Base-by-base conservation (phyloP, 2,797 vertebrate genomes). In the Anomalospiza imberbis region DNA sequence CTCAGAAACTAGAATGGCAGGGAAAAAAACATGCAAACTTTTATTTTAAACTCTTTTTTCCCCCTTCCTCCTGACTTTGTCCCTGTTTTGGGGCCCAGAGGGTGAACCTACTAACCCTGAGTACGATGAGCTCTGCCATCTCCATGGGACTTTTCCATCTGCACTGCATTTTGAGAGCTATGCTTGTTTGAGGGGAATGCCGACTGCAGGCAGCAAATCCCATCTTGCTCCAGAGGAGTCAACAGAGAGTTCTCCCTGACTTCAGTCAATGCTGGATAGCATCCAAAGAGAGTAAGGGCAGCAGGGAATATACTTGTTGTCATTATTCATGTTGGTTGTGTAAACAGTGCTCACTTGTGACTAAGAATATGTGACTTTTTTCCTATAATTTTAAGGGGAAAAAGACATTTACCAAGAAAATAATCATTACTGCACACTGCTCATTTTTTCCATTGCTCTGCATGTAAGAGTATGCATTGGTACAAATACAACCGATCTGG, bases 231-330 rank as follows among this genome's bases (percentile, higher is more conserved):
- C 77, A 42, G 50, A 88, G 66, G 76, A 96, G 76, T 81, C 91
- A 88, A 68, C 82, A 75, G 76, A 81, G 74, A 95, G 71, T 80
- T 87, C 71, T 55, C 74, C 81, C 83, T 88, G 83, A 93, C 60
- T 95, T 94, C 88, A 79, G 77, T 95, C 93, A 71, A 32, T 67
- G 67, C 85, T 96, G 94, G 94, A 91, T 40, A 75, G 53, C 34
- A 67, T 94, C 94, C 95, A 96, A 94, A 67, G 84, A 93, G 91
- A 93, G 92, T 65, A 80, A 94, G 87, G 78, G 86, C 92, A 94
- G 91, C 84, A 94, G 92, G 92, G 86, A 93, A 95, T 89, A 91
- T 83, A 74, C 65, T 93, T 95, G 67, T 95, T 95, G 94, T 90
- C 74, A 51, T 97, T 95, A 90, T 89, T 95, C 83, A 85, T 76